Conservation (phyloP, 2,888 invertebrate genomes). For the Polyommatus icarus region DNA sequence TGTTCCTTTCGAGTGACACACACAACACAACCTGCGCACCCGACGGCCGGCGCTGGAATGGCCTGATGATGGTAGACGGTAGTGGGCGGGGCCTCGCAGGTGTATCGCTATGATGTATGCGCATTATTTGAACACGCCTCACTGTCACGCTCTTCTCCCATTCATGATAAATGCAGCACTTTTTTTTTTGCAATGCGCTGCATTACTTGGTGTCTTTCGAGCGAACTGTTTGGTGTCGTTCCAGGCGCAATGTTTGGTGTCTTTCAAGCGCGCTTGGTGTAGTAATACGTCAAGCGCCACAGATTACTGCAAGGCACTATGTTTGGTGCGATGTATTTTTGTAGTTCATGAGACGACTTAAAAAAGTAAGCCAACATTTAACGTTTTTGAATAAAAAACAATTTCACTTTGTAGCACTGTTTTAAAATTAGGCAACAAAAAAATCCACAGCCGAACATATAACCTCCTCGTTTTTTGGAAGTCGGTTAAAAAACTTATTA, state of each 20-base stretch:
- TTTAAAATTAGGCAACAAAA: too few relatives aligned
- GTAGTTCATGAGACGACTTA: neutral
- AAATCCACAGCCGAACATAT: too few relatives aligned
- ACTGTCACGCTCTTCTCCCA: constrained; percentile 61
- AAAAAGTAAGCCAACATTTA: neutral
- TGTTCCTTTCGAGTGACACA: neutral
- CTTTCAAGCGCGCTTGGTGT: neutral
- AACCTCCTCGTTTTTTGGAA: too few relatives aligned
- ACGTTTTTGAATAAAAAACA: too few relatives aligned
- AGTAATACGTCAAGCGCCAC: neutral
- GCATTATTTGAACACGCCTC: constrained; percentile 76
- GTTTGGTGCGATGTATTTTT: neutral
- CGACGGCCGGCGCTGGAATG: constrained; percentile 48
- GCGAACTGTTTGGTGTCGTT: neutral
- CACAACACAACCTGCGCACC: constrained; percentile 49
- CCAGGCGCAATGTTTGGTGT: neutral
- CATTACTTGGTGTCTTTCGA: neutral
- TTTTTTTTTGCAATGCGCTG: neutral
- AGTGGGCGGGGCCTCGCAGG: constrained; percentile 69
- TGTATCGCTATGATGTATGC: constrained; percentile 76
- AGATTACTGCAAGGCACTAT: neutral
- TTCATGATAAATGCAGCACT: constrained; percentile 41
- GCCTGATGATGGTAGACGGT: constrained; percentile 44
- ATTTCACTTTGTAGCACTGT: too few relatives aligned
- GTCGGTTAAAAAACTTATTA: too few relatives aligned